Evolutionary conservation across 2,888 invertebrate genomes (phyloP).

Genomic region (Coelinius sp.): DNA sequence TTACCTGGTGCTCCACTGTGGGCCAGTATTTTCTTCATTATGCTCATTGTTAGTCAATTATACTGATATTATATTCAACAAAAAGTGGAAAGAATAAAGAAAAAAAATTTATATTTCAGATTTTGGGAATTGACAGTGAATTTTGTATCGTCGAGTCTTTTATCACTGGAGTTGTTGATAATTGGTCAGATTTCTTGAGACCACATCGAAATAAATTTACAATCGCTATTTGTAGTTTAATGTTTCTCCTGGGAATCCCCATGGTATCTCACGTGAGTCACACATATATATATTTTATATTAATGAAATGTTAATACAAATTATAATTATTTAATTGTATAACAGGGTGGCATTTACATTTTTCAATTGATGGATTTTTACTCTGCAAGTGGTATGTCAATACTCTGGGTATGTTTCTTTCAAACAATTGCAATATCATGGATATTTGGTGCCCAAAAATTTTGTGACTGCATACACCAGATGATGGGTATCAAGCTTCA

Average conservation of each 20-base stretch:
- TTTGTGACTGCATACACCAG: constrained; percentile 76
- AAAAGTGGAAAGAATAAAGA: too few relatives aligned
- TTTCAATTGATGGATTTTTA: constrained; percentile 74
- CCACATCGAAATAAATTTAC: constrained; percentile 79
- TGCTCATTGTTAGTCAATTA: constrained; percentile 75
- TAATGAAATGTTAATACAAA: not conserved
- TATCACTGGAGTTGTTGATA: constrained; percentile 75
- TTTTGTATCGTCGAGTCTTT: constrained; percentile 79
- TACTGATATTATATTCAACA: too few relatives aligned
- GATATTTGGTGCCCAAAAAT: constrained; percentile 75
- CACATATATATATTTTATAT: not conserved
- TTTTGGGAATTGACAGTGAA: constrained; percentile 83
- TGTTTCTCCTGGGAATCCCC: constrained; percentile 76
- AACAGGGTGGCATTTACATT: constrained; percentile 70
- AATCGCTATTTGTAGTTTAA: constrained; percentile 74
- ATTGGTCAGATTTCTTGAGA: constrained; percentile 74
- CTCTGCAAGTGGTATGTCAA: constrained; percentile 75
- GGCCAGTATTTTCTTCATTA: constrained; percentile 82
- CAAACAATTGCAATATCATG: constrained; percentile 76
- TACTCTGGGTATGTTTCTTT: constrained; percentile 76
- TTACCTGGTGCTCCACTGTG: constrained; percentile 81
- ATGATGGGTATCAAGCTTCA: constrained; percentile 76
- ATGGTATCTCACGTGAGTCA: constrained; percentile 74
- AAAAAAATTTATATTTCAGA: constrained; percentile 67
- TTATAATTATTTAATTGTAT: not conserved